phyloP scores from a whole-genome alignment of 2,113 vertebrate species.

The Leptobrachium ailaonicum region DNA sequence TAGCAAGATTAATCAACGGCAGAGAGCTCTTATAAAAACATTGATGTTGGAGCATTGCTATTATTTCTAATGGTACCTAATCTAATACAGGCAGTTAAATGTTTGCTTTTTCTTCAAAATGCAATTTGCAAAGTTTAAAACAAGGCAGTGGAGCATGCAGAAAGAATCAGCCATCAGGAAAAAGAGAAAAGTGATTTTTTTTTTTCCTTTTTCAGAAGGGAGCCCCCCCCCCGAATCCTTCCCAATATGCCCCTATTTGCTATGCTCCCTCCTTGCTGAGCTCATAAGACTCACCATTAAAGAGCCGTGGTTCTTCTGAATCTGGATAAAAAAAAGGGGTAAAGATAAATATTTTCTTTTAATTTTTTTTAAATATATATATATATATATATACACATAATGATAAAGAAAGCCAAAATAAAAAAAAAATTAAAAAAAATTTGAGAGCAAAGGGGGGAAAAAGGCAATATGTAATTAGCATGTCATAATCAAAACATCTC shows the following conservation, averaged over 20 bases:
- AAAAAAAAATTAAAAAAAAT: conserved; percentile 6
- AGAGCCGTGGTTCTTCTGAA: conserved; percentile 94
- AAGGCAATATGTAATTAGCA: conserved; percentile 99
- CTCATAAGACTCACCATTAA: conserved; percentile 99
- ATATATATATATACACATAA: conserved; percentile 54
- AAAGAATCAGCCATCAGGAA: conserved; percentile 91
- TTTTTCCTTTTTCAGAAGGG: conserved; percentile 58
- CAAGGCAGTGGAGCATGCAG: conserved; percentile 93
- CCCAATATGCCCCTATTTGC: not conserved
- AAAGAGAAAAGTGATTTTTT: conserved; percentile 90
- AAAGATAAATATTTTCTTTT: conserved; percentile 95
- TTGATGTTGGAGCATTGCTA: conserved; percentile 93
- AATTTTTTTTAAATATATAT: no score
- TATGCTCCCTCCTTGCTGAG: conserved; percentile 60
- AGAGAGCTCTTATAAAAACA: conserved; percentile 99
- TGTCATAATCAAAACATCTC: conserved; percentile 99
- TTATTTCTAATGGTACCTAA: conserved; percentile 99
- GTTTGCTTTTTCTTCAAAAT: conserved; percentile 98
- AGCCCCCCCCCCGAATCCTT: conserved; percentile 2
- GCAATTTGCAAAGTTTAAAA: conserved; percentile 99
- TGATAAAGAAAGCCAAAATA: conserved; percentile 54
- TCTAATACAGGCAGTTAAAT: conserved; percentile 99
- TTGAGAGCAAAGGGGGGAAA: conserved; percentile 58
- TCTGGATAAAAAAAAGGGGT: conserved; percentile 87
- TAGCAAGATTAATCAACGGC: conserved; percentile 99